Evolutionary conservation across 2,888 invertebrate genomes (phyloP), one percentile per base, ranked within the genome.

Genomic region (Atrina japonica): DNA sequence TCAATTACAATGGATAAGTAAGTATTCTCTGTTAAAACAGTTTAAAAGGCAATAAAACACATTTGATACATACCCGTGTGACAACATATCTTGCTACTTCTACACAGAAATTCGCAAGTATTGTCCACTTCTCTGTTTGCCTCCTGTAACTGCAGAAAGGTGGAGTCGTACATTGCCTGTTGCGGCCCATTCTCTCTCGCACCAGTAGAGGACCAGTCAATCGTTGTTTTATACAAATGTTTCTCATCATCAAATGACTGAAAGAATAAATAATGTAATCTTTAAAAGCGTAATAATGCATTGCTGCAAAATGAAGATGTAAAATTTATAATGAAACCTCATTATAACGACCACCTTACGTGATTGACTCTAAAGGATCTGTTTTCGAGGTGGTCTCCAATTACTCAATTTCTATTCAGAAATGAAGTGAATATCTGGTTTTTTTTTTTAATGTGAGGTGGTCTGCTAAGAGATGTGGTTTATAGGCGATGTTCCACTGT

Each of bases 1-100:
- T n/a, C n/a, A n/a, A n/a, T n/a, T n/a, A n/a, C n/a, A n/a, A n/a
- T n/a, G n/a, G n/a, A n/a, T n/a, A n/a, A n/a, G n/a, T n/a, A n/a
- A n/a, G n/a, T n/a, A n/a, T n/a, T n/a, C n/a, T n/a, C n/a, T n/a
- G n/a, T n/a, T n/a, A n/a, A n/a, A n/a, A n/a, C n/a, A n/a, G n/a
- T n/a, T n/a, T n/a, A n/a, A n/a, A n/a, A n/a, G n/a, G n/a, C n/a
- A n/a, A n/a, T n/a, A n/a, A n/a, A n/a, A n/a, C n/a, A n/a, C n/a
- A n/a, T n/a, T n/a, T 29, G 45, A 35, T 23, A 80, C 83, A 69
- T 80, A 88, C 90, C 49, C 87, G 91, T 85, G 82, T 85, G 81
- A 83, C 90, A 75, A 52, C 86, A 64, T 81, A 91, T 85, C 23
- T 80, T 79, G 6, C 73, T 72, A 27, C 84, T 80, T 66, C 85